Base-by-base conservation (phyloP, 2,888 invertebrate species). In the Orthosia cruda region DNA sequence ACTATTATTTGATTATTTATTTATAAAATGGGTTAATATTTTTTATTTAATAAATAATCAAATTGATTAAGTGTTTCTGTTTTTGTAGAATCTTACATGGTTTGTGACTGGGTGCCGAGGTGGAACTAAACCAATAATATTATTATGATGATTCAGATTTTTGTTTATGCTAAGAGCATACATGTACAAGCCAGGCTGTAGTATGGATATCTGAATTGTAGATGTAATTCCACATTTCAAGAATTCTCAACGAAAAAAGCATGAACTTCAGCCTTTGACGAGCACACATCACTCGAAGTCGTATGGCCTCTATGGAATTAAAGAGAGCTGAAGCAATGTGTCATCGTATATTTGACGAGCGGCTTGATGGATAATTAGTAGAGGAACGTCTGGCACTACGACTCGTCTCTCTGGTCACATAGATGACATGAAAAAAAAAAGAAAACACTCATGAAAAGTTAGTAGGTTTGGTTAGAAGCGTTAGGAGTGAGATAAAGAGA, bases 311-410 rank as follows among this genome's bases (percentile, higher is more conserved):
- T 45, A 47, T 50, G 50, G 58, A 45, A 47, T 20, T 11, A 57
- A 11, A 32, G 20, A 57, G 3, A 18, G 4, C 15, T 23, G 23
- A 23, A 16, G 18, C 23, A 20, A 18, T 45, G 50, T 61, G 45
- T 45, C 74, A 52, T 32, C 18, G 73, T 12, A n/a, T n/a, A 5
- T 74, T 47, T 45, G 58, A 58, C 18, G 15, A 64, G 18, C 13
- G n/a, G 9, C 54, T 52, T 73, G 63, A 50, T 59, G 47, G 45
- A 52, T 73, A 47, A 64, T 52, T 23, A 64, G 58, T 20, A 15
- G n/a, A 52, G 18, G 58, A 23, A 26, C 47, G 26, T 47, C 54
- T 62, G 61, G 18, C 45, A 54, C 16, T 32, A n/a, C 7, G 32
- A 54, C 61, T 49, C 2, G 72, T 59, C 23, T 70, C 15, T 16